These are phyloP conservation scores for Drosophila teissieri DNA, from an alignment of 1,140 invertebrate genomes.

Conservation along the genomic window DNA sequence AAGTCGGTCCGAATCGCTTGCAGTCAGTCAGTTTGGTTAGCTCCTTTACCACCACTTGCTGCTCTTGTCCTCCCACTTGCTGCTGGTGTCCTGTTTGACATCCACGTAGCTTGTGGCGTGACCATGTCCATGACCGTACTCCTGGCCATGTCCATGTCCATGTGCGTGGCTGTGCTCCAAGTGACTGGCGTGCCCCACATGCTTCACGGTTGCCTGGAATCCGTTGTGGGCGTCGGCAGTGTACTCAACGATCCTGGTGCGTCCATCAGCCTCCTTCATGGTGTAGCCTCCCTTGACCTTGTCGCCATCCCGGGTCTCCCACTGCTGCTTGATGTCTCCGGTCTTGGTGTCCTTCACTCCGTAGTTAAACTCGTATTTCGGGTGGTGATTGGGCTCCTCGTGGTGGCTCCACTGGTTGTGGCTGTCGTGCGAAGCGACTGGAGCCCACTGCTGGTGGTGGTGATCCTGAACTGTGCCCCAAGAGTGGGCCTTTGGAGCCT, in stretches of 20 bases:
- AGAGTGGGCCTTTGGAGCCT: neutral
- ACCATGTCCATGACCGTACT: slow-evolving; percentile 56
- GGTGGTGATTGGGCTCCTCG: slow-evolving; percentile 84
- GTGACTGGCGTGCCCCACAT: slow-evolving; percentile 85
- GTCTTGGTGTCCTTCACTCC: slow-evolving; percentile 90
- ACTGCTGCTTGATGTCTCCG: slow-evolving; percentile 89
- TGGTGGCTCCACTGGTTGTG: slow-evolving; percentile 34
- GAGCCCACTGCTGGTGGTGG: slow-evolving; percentile 39
- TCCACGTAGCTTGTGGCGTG: slow-evolving; percentile 75
- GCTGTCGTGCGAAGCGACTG: slow-evolving; percentile 14
- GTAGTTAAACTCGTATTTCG: slow-evolving; percentile 90
- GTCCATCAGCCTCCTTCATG: slow-evolving; percentile 87
- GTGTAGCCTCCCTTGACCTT: slow-evolving; percentile 87
- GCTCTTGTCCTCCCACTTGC: slow-evolving; percentile 61
- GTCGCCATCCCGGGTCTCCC: slow-evolving; percentile 87
- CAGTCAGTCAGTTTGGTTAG: neutral
- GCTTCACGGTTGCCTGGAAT: slow-evolving; percentile 86
- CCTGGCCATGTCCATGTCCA: slow-evolving; percentile 31
- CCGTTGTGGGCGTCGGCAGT: slow-evolving; percentile 86
- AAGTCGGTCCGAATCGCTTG: neutral
- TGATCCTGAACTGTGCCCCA: slow-evolving; percentile 19
- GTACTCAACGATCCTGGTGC: slow-evolving; percentile 87
- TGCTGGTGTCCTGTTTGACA: slow-evolving; percentile 61
- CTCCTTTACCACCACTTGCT: slow-evolving; percentile 58
- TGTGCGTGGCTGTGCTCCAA: slow-evolving; percentile 39